phyloP scores from a whole-genome alignment of 2,888 invertebrate genomes.

The Iphiclides podalirius region DNA sequence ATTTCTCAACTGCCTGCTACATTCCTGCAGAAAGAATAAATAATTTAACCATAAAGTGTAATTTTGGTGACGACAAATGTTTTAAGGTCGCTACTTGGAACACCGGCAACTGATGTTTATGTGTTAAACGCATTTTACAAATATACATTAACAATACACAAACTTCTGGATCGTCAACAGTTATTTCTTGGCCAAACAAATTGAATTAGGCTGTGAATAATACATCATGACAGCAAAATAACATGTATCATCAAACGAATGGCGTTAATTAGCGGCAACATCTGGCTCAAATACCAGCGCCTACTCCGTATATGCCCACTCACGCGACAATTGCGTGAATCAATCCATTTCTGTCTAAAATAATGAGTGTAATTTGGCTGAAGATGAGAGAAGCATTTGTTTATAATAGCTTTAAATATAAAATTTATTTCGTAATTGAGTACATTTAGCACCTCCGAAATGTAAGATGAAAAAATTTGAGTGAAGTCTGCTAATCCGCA shows the following conservation, averaged over 20 bases:
- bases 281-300: neutral
- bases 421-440: no score
- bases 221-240: neutral
- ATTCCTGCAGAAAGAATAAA: no score
- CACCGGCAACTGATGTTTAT: no score
- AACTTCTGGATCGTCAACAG: no score
- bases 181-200: no score
- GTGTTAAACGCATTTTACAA: no score
- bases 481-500: no score
- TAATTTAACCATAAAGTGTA: constrained; percentile 8
- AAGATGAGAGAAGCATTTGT: neutral
- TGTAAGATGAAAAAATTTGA: no score
- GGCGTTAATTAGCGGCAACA: neutral
- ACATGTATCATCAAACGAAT: neutral
- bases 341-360: neutral
- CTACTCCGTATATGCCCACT: neutral
- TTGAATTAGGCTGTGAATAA: neutral
- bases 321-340: neutral
- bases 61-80: constrained; percentile 5
- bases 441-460: no score
- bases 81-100: no score
- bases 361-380: neutral
- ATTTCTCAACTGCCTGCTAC: constrained; percentile 22
- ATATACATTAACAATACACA: no score
- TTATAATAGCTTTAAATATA: no score